A percentile compares a stretch with the other conserved stretches of the same genome.
phyloP scores from a whole-genome alignment of 1,140 invertebrate species.

The Bathynomus jamesi region DNA sequence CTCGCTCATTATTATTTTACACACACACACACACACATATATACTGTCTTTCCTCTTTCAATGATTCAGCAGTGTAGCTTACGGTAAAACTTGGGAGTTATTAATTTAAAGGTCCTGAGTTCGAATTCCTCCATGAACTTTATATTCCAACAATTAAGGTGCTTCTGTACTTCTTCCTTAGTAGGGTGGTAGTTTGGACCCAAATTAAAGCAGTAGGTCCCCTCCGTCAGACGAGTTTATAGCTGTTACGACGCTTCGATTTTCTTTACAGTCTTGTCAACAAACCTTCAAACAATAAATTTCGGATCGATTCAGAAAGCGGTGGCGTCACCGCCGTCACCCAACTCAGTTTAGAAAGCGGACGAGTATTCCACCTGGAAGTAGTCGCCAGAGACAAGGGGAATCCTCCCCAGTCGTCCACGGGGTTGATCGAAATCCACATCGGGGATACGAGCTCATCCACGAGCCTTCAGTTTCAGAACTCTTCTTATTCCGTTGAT shows the following conservation, averaged over 20 bases:
- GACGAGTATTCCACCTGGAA: slow-evolving; percentile 67
- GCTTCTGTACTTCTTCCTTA: not conserved
- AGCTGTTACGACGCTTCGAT: not conserved
- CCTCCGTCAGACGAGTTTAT: not conserved
- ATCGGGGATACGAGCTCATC: slow-evolving; percentile 58
- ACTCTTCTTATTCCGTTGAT: slow-evolving; percentile 63
- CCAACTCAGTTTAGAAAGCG: slow-evolving; percentile 68
- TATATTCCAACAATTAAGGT: not conserved
- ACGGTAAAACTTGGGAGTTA: not conserved
- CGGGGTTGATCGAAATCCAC: slow-evolving; percentile 70
- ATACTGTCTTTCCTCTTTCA: too few relatives aligned
- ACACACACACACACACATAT: too few relatives aligned
- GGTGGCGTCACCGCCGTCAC: slow-evolving; percentile 72
- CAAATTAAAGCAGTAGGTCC: too few relatives aligned
- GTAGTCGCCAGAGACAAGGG: slow-evolving; percentile 82
- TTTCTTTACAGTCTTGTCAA: slow-evolving; percentile 46
- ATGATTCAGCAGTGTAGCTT: too few relatives aligned
- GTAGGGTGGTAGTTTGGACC: not conserved
- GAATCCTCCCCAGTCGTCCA: slow-evolving; percentile 64
- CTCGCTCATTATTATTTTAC: too few relatives aligned
- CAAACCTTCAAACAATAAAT: slow-evolving; percentile 55
- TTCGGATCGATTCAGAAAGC: slow-evolving; percentile 75
- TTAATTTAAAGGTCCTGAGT: not conserved
- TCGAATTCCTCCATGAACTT: not conserved
- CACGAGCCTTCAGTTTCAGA: slow-evolving; percentile 68